Evolutionary conservation across 2,797 vertebrate species (phyloP), one percentile per base, ranked within the genome.

Genomic region (Lycodopsis pacificus): DNA sequence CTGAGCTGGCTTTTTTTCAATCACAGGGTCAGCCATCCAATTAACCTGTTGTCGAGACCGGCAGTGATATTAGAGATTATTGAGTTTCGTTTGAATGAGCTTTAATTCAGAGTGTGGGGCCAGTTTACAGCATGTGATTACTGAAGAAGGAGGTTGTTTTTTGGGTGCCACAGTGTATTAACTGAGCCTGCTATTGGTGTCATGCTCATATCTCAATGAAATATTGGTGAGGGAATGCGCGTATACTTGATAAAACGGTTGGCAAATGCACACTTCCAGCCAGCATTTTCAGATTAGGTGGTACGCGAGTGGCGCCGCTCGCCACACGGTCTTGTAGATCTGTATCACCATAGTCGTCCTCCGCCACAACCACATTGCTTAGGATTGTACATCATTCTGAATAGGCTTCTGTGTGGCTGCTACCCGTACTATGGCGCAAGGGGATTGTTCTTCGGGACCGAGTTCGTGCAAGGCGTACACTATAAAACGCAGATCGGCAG

Each of bases 11-110:
- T 75, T 70, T 87, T 90, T 59, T 88, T 81, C 77, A 81, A 85
- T 86, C 85, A 34, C 77, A 34, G 80, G 85, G 88, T 91, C 90
- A 83, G 76, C 68, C 76, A 83, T 88, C 77, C 86, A 89, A 91
- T 90, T 90, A 90, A 77, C 85, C 58, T 38, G 69, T 82, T 83
- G 85, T 89, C 72, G 19, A 79, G 59, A 79, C 75, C 79, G 76
- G 73, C 68, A 25, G 79, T 53, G 86, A 81, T 77, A 79, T 87
- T 38, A 74, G 81, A 88, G 86, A 87, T 88, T 44, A 89, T 89
- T 86, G 79, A 81, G 79, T 89, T 92, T 81, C 62, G 70, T 71
- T 83, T 53, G 68, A 91, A 84, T 44, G 22, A 36, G 85, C 69
- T n/a, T 32, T 44, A 67, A 89, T 79, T 85, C 76, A 83, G 71